Evolutionary conservation across 1,140 invertebrate species (phyloP).

Genomic region (Laupala kohalensis): DNA sequence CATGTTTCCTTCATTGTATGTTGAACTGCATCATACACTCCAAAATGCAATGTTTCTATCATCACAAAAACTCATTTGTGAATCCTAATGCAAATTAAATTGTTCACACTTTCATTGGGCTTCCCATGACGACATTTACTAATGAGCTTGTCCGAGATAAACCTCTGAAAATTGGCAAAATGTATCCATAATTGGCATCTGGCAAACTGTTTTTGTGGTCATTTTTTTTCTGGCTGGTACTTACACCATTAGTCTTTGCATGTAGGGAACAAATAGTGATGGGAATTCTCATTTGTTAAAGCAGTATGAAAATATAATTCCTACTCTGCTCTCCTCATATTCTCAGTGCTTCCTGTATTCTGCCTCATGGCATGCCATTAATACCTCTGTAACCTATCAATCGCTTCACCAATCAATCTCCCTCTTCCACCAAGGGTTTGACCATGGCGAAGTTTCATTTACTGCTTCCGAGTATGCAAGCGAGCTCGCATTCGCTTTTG

Average conservation of each 20-base stretch:
- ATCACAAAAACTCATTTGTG: neutral
- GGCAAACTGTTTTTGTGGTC: neutral
- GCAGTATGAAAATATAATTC: neutral
- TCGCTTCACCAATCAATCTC: neutral
- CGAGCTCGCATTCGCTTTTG: neutral
- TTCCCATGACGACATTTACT: neutral
- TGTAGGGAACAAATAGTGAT: neutral
- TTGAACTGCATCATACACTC: neutral
- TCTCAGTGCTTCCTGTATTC: neutral
- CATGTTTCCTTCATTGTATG: neutral
- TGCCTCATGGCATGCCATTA: neutral
- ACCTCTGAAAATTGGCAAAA: neutral
- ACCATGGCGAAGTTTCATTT: neutral
- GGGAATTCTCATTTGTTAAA: neutral
- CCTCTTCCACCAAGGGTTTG: neutral
- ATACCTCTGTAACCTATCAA: neutral
- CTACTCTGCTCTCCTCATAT: neutral
- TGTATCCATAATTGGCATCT: neutral
- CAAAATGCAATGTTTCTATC: slow-evolving; percentile 1
- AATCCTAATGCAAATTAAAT: neutral
- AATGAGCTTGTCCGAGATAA: neutral
- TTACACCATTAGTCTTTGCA: neutral
- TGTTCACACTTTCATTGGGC: neutral
- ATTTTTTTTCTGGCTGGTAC: neutral
- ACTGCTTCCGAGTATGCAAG: neutral